Conservation (phyloP, 2,113 vertebrate species). For the Lagenorhynchus albirostris region DNA sequence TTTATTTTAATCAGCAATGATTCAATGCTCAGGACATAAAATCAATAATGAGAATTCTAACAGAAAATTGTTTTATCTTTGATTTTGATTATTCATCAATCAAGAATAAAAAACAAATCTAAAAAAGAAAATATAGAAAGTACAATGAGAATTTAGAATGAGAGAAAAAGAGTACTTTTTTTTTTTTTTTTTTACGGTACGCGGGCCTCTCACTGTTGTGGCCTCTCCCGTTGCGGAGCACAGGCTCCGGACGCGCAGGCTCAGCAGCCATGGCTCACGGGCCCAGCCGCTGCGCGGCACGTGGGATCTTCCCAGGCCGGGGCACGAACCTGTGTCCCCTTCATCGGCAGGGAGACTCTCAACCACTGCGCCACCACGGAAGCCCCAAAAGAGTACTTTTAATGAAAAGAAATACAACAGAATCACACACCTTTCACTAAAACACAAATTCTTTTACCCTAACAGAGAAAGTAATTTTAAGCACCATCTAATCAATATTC, state of each 20-base stretch:
- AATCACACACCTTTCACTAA: background rate
- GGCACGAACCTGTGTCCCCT: too few relatives aligned
- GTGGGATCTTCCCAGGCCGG: too few relatives aligned
- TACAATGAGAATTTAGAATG: background rate
- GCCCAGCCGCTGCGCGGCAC: too few relatives aligned
- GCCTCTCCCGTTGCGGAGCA: too few relatives aligned
- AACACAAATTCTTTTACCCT: background rate
- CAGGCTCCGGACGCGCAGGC: too few relatives aligned
- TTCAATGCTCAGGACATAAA: background rate
- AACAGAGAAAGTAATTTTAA: background rate
- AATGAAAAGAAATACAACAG: background rate
- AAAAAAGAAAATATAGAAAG: background rate
- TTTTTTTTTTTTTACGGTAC: too few relatives aligned
- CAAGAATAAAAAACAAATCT: background rate
- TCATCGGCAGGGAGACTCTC: too few relatives aligned
- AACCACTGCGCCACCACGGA: too few relatives aligned
- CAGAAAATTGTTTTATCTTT: background rate
- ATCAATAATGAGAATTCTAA: background rate
- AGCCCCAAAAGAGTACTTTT: background rate
- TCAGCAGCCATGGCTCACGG: too few relatives aligned
- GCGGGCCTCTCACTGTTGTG: too few relatives aligned
- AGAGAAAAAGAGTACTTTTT: background rate
- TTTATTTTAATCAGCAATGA: background rate
- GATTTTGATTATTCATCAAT: background rate
- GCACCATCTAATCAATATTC: background rate